Conservation (phyloP, 2,797 vertebrate species). For the Ciconia nigra region DNA sequence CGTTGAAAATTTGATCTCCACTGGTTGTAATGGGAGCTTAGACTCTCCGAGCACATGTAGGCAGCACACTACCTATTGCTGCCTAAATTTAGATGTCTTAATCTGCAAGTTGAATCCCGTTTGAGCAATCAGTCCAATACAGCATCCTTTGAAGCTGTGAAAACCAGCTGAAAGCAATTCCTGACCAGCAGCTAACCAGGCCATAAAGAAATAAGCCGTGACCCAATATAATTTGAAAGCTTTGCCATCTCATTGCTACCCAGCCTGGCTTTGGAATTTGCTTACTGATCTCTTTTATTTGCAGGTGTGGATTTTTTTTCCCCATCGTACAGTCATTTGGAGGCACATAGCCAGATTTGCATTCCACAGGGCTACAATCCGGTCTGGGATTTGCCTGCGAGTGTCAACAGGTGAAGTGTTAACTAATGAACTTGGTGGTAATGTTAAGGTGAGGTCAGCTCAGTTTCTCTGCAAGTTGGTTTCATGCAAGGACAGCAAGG, state of each 20-base stretch:
- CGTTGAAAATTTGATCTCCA: neutral
- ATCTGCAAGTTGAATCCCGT: conserved; percentile 5
- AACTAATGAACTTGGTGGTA: conserved; percentile 45
- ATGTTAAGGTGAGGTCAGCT: conserved; percentile 59
- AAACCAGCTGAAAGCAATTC: conserved; percentile 38
- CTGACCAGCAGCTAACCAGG: conserved; percentile 32
- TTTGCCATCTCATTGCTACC: conserved; percentile 38
- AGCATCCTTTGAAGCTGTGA: conserved; percentile 26
- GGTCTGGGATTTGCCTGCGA: conserved; percentile 64
- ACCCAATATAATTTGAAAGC: conserved; percentile 14
- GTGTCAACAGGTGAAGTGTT: conserved; percentile 68
- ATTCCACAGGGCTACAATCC: conserved; percentile 60
- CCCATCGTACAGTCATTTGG: conserved; percentile 15
- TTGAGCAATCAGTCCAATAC: neutral
- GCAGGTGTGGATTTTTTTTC: conserved; percentile 49
- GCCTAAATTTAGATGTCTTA: neutral
- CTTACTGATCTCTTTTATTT: conserved; percentile 61
- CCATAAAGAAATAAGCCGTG: neutral
- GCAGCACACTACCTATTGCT: neutral
- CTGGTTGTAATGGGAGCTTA: neutral
- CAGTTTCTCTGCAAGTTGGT: neutral
- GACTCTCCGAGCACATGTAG: neutral
- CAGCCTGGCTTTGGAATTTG: conserved; percentile 61
- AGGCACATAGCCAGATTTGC: conserved; percentile 63
- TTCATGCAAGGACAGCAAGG: neutral